A percentile compares a stretch with the other conserved stretches of the same genome.
phyloP scores from a whole-genome alignment of 2,888 invertebrate species.

The Thymelicus sylvestris region DNA sequence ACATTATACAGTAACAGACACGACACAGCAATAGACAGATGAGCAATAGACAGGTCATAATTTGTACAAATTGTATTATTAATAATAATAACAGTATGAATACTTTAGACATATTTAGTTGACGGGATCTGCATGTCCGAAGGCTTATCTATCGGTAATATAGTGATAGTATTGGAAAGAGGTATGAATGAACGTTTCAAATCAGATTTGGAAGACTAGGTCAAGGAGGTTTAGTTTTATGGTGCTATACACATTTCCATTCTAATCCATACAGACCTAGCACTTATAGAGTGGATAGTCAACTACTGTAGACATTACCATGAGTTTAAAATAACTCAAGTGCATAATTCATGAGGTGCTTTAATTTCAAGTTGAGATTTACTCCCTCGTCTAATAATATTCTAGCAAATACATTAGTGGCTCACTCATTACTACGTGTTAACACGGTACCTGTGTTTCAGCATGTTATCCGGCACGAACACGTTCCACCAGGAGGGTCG shows the following conservation, averaged over 20 bases:
- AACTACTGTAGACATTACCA: conserved; percentile 35
- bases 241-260: conserved; percentile 62
- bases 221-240: conserved; percentile 73
- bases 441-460: conserved; percentile 86
- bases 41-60: too few species aligned
- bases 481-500: conserved; percentile 96
- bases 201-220: conserved; percentile 62
- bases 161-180: background rate
- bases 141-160: too few species aligned
- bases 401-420: background rate
- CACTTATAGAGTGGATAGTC: conserved; percentile 20
- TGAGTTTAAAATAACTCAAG: conserved; percentile 42
- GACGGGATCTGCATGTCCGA: too few species aligned
- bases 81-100: too few species aligned
- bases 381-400: conserved; percentile 18
- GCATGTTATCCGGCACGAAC: conserved; percentile 91
- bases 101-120: too few species aligned
- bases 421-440: conserved; percentile 22
- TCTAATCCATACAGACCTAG: conserved; percentile 59
- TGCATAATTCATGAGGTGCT: conserved; percentile 43
- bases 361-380: conserved; percentile 31
- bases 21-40: too few species aligned
- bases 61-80: too few species aligned
- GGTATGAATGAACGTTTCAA: conserved; percentile 61
- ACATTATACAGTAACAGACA: too few species aligned